These are phyloP conservation scores for Pangasius macronema DNA, from an alignment of 2,797 vertebrate species.

Conservation along the genomic window DNA sequence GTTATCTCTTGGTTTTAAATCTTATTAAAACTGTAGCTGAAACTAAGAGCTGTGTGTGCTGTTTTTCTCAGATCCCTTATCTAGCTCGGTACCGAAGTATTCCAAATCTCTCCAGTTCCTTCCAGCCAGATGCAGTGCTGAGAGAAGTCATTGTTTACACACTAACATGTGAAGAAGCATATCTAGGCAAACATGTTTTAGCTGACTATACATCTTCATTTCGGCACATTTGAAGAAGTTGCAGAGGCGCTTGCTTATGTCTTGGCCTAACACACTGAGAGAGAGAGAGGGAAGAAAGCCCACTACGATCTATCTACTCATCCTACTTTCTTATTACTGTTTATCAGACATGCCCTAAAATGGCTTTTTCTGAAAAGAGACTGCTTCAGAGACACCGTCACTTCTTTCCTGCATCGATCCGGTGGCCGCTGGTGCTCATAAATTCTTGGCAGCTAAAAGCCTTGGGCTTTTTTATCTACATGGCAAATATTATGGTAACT, in stretches of 20 bases:
- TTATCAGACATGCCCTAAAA: not conserved
- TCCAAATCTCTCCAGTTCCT: slow-evolving; percentile 20
- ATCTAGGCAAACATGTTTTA: not conserved
- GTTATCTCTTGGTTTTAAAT: slow-evolving; percentile 12
- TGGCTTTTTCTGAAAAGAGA: not conserved
- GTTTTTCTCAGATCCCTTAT: slow-evolving; percentile 29
- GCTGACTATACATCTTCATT: slow-evolving; percentile 7
- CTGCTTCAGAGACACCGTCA: not conserved
- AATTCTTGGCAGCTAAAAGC: slow-evolving; percentile 4
- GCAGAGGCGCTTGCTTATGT: not conserved
- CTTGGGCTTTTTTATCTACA: slow-evolving; percentile 28
- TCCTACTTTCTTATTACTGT: not conserved
- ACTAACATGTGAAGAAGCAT: not conserved
- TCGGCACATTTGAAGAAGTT: not conserved
- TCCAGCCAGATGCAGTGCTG: not conserved
- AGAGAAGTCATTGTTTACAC: not conserved
- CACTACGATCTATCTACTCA: not conserved
- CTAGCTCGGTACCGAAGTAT: slow-evolving; percentile 12
- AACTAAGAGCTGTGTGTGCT: not conserved
- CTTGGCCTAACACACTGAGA: not conserved
- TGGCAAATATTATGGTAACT: slow-evolving; percentile 38
- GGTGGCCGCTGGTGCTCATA: not conserved
- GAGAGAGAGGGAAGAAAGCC: not conserved
- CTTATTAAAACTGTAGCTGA: slow-evolving; percentile 30
- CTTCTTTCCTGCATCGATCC: slow-evolving; percentile 12